These are phyloP conservation scores for Rhinoptilus africanus DNA, from an alignment of 2,113 vertebrate genomes.

Conservation along the genomic window DNA sequence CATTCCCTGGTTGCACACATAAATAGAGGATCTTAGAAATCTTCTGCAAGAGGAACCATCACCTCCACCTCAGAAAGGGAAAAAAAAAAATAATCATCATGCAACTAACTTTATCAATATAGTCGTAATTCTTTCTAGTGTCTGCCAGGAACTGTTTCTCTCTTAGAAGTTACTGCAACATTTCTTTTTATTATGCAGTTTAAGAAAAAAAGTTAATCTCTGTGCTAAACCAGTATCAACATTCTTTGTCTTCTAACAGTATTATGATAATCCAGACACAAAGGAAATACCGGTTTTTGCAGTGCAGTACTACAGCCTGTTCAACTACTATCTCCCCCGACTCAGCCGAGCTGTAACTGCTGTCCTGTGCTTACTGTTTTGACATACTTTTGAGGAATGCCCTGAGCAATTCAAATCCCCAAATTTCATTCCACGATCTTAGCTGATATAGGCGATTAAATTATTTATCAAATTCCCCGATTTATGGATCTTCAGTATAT, in stretches of 20 bases:
- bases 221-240: not conserved
- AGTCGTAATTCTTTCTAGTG: not conserved
- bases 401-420: not conserved
- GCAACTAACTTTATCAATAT: not conserved
- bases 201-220: not conserved
- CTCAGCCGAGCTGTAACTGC: not conserved
- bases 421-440: not conserved
- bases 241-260: not conserved
- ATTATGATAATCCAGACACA: not conserved
- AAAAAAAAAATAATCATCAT: not conserved
- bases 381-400: not conserved
- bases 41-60: not conserved
- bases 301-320: not conserved
- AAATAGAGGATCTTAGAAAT: not conserved
- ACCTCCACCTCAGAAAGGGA: not conserved
- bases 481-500: not conserved
- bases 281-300: not conserved
- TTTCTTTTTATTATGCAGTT: not conserved
- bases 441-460: not conserved
- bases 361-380: not conserved
- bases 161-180: not conserved
- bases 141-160: not conserved
- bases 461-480: not conserved
- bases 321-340: not conserved
- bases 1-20: not conserved